Evolutionary conservation across 2,888 invertebrate species (phyloP), one percentile per base, ranked within the genome.

Genomic region (Drosophila aldrichi): DNA sequence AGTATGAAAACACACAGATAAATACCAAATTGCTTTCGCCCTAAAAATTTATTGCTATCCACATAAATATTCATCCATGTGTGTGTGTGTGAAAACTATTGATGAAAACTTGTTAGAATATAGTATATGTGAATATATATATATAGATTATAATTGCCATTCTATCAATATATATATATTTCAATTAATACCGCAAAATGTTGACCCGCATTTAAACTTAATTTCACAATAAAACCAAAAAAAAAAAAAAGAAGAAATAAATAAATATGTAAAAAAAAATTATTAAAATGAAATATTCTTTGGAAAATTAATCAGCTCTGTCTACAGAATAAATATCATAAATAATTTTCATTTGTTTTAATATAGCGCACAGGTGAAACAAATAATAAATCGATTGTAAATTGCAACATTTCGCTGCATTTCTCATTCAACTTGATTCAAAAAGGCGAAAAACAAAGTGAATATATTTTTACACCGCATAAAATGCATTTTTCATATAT

Each of bases 1-100:
- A 84, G 76, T 87, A 80, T 82, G 82, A 84, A 84, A 87, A 84
- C 66, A 84, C 71, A 87, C 75, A 87, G 78, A 84, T 82, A 84
- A 84, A 84, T 84, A 70, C 82, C 56, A 78, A 84, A 84, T 87
- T 69, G 70, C 74, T 80, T 70, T 75, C 77, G 51, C 60, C 72
- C 67, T 70, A 51, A 57, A 77, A 77, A 77, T 77, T 74, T 77
- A 64, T 66, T 70, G 65, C 63, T 22, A 29, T 22, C 38, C 25
- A n/a, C 40, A 29, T 29, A 9, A 20, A 20, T 29, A 7, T 36
- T 4, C 22, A 34, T 65, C 3, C 25, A n/a, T n/a, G n/a, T n/a
- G n/a, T n/a, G 51, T 38, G 41, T 41, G 49, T 25, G 7, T 7
- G 29, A 10, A 32, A 49, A 49, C 49, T 49, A 49, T 49, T 49